Conservation (phyloP, 23 tunicate genomes). For the Styela plicata region DNA sequence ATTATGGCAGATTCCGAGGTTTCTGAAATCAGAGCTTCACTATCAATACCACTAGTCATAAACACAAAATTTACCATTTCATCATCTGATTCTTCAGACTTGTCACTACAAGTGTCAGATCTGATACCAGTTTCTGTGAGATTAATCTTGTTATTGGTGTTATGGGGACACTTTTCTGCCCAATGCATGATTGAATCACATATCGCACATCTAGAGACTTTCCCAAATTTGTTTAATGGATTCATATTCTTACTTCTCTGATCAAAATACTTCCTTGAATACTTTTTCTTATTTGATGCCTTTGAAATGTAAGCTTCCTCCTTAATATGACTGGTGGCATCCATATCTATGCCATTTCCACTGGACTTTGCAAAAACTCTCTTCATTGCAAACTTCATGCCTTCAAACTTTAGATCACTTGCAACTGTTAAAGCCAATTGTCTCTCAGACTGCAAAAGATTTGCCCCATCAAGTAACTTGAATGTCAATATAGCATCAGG, state of each 20-base stretch:
- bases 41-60: not conserved
- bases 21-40: not conserved
- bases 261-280: not conserved
- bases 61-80: not conserved
- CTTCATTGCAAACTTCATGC: slow-evolving; percentile 30
- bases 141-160: not conserved
- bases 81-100: too few species aligned
- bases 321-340: not conserved
- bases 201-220: slow-evolving; percentile 21
- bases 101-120: too few species aligned
- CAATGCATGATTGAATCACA: slow-evolving; percentile 44
- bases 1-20: slow-evolving; percentile 3
- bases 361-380: slow-evolving; percentile 11
- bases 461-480: not conserved
- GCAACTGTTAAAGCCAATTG: slow-evolving; percentile 18
- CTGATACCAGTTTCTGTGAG: not conserved
- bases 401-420: slow-evolving; percentile 18
- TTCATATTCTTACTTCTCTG: slow-evolving; percentile 1
- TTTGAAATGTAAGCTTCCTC: not conserved
- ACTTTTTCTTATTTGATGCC: not conserved
- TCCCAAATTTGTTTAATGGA: slow-evolving; percentile 19
- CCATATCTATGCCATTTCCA: too few species aligned
- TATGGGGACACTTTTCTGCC: slow-evolving; percentile 34
- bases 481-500: slow-evolving; percentile 38
- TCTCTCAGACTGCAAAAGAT: not conserved